These are phyloP conservation scores for Porites lutea DNA, from an alignment of 64 coral and sea anemone genomes.

Conservation along the genomic window DNA sequence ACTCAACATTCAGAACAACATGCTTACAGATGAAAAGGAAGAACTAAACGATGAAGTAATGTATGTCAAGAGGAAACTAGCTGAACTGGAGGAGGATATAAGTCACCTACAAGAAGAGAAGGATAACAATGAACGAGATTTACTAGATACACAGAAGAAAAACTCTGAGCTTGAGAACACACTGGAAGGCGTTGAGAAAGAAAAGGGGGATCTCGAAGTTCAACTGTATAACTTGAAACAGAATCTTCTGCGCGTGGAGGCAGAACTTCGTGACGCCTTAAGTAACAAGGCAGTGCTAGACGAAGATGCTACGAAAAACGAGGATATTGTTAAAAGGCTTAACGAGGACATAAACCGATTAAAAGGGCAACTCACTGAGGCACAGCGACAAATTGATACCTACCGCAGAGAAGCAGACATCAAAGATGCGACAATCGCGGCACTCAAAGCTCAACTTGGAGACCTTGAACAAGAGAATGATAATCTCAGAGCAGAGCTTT, in stretches of 20 bases:
- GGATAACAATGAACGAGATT: conserved; percentile 70
- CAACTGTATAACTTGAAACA: conserved; percentile 67
- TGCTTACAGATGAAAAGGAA: conserved; percentile 89
- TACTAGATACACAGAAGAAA: conserved; percentile 59
- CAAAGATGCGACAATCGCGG: conserved; percentile 84
- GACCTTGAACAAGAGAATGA: conserved; percentile 84
- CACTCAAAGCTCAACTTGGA: conserved; percentile 64
- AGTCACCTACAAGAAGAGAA: conserved; percentile 73
- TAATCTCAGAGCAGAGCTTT: conserved; percentile 77
- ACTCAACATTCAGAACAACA: conserved; percentile 83
- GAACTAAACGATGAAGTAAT: conserved; percentile 83
- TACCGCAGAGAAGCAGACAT: conserved; percentile 69
- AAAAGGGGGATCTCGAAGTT: conserved; percentile 84
- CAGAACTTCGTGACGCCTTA: conserved; percentile 78
- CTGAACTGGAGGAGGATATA: conserved; percentile 72
- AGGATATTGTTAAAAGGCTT: conserved; percentile 70
- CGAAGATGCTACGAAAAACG: conserved; percentile 86
- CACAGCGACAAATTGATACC: conserved; percentile 73
- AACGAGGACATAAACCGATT: conserved; percentile 86
- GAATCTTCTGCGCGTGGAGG: conserved; percentile 69
- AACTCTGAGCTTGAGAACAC: conserved; percentile 83
- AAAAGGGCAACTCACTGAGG: conserved; percentile 75
- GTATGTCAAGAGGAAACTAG: conserved; percentile 78
- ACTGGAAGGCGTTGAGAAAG: conserved; percentile 68
- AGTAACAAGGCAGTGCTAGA: conserved; percentile 79